Evolutionary conservation across 2,113 vertebrate species (phyloP).

Genomic region (Saiga tatarica): DNA sequence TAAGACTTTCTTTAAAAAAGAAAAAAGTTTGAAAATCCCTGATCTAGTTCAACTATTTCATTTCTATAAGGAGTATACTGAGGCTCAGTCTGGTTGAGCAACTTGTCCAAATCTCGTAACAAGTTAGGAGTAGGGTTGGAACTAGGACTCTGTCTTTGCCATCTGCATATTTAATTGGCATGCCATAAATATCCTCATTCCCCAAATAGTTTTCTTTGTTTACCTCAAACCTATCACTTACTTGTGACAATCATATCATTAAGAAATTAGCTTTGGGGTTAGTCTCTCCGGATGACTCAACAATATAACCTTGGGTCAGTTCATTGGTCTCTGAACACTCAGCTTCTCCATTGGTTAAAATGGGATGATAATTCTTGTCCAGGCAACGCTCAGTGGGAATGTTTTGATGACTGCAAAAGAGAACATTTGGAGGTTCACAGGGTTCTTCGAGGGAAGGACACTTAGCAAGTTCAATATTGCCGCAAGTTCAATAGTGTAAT

Average conservation of each 20-base stretch:
- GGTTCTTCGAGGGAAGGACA: neutral
- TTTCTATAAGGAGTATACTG: neutral
- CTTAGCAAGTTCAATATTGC: conserved; percentile 2
- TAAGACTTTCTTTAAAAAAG: neutral
- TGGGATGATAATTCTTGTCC: neutral
- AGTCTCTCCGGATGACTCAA: neutral
- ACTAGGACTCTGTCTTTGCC: neutral
- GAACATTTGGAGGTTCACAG: neutral
- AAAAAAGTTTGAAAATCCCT: neutral
- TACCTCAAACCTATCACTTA: conserved; percentile 1
- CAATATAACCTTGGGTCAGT: neutral
- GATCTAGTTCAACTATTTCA: neutral
- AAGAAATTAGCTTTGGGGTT: neutral
- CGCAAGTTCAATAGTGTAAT: conserved; percentile 11
- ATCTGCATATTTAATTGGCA: conserved; percentile 18
- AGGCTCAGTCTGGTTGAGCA: neutral
- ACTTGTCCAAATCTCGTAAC: neutral
- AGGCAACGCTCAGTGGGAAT: neutral
- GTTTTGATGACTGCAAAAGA: neutral
- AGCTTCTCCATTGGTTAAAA: neutral
- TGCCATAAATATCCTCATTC: neutral
- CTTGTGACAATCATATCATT: neutral
- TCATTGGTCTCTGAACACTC: neutral
- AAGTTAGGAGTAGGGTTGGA: neutral
- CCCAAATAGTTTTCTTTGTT: conserved; percentile 28